Conservation (phyloP, 2,888 invertebrate species). For the Pelosia muscerda region DNA sequence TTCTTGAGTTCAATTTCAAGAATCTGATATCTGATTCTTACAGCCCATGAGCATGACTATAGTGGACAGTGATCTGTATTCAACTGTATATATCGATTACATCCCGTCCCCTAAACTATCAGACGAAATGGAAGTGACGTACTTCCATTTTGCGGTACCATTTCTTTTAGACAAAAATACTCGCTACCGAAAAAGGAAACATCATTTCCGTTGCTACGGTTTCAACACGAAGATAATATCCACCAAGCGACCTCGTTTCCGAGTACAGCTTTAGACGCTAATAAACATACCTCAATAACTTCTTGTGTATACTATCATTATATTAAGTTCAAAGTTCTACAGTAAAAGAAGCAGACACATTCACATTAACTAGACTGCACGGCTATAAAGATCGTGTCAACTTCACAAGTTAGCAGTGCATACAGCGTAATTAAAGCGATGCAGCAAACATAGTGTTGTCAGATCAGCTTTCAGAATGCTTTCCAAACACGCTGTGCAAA, state of each 20-base stretch:
- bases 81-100: neutral
- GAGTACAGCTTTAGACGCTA: neutral
- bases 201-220: neutral
- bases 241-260: slow-evolving; percentile 2
- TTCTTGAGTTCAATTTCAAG: no score
- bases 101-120: neutral
- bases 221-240: neutral
- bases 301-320: neutral
- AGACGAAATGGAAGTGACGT: neutral
- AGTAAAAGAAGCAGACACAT: neutral
- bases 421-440: slow-evolving; percentile 58
- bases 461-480: slow-evolving; percentile 68
- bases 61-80: no score
- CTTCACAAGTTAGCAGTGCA: slow-evolving; percentile 24
- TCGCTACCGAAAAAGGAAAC: neutral
- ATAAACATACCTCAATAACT: slow-evolving; percentile 4
- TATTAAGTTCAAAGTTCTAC: neutral
- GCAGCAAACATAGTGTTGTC: slow-evolving; percentile 51
- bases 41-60: no score
- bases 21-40: no score
- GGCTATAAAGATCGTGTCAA: slow-evolving; percentile 27
- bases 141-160: neutral
- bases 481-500: slow-evolving; percentile 66
- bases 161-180: neutral
- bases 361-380: slow-evolving; percentile 9